Evolutionary conservation across 1,140 invertebrate species (phyloP).

Genomic region (Bombyx mori): ASM3026992v2 NC_085114.1:8226001-8226500

Average conservation of each 20-base stretch:
- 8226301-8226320: background rate
- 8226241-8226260: constrained; percentile 1
- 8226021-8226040: too few species aligned
- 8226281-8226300: constrained; percentile 1
- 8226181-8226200: background rate
- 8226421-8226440: background rate
- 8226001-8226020: too few species aligned
- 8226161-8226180: too few species aligned
- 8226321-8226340: background rate
- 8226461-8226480: background rate
- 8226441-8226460: background rate
- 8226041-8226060: too few species aligned
- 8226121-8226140: too few species aligned
- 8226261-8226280: background rate
- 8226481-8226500: background rate
- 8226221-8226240: background rate
- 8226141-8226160: too few species aligned
- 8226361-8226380: constrained; percentile 1
- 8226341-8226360: background rate
- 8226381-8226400: background rate
- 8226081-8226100: too few species aligned
- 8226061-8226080: too few species aligned
- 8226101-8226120: too few species aligned
- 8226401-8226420: background rate
- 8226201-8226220: background rate